phyloP scores from a whole-genome alignment of 1,140 invertebrate genomes.

The Papilio polytes region DNA sequence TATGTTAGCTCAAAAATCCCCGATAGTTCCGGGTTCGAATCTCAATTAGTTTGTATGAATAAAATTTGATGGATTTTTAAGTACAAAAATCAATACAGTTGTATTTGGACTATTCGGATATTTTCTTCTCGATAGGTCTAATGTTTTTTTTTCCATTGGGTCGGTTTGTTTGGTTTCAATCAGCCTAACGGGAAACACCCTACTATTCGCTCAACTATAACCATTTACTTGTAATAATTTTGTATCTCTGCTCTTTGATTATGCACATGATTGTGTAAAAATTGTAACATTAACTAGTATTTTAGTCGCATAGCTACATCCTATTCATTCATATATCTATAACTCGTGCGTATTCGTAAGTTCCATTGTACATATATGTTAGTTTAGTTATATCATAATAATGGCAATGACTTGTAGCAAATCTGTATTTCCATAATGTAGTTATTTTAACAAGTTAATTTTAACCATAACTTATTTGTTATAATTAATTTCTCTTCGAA shows the following conservation, averaged over 20 bases:
- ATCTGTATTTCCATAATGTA: background rate
- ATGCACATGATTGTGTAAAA: background rate
- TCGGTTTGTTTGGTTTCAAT: too few species aligned
- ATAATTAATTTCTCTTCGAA: slow-evolving; percentile 1
- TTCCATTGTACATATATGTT: slow-evolving; percentile 18
- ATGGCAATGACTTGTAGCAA: background rate
- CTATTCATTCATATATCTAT: slow-evolving; percentile 2
- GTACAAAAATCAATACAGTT: slow-evolving; percentile 1
- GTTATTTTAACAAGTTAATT: background rate
- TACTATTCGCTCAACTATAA: background rate
- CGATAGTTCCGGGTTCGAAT: slow-evolving; percentile 2
- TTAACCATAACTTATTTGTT: background rate
- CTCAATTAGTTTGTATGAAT: slow-evolving; percentile 11
- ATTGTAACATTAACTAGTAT: background rate
- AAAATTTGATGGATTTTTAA: slow-evolving; percentile 1
- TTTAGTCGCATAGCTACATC: background rate
- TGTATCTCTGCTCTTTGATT: background rate
- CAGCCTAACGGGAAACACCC: too few species aligned
- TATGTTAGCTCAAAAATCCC: slow-evolving; percentile 9
- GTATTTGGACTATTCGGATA: background rate
- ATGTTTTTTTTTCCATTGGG: too few species aligned
- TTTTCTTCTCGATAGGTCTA: too few species aligned
- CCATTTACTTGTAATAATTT: background rate
- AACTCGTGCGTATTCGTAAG: background rate
- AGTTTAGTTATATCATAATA: slow-evolving; percentile 23